These are phyloP conservation scores for Latrodectus elegans DNA, from an alignment of 2,888 invertebrate species.

Conservation along the genomic window DNA sequence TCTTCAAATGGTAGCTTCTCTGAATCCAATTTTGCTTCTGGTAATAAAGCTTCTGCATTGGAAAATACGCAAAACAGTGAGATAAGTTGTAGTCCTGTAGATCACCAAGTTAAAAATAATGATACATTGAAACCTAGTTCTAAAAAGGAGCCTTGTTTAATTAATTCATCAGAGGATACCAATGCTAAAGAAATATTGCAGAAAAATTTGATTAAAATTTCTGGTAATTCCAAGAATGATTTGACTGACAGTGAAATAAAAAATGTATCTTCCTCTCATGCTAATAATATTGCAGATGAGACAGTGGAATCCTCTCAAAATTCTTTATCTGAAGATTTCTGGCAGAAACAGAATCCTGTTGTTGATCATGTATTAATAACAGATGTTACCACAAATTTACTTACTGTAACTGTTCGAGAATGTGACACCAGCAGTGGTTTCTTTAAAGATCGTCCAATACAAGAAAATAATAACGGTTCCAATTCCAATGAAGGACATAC, in stretches of 20 bases:
- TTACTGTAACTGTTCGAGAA: slow-evolving; percentile 96
- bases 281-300: background rate
- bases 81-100: background rate
- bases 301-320: slow-evolving; percentile 7
- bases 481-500: slow-evolving; percentile 25
- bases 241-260: slow-evolving; percentile 4
- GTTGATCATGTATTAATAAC: slow-evolving; percentile 95
- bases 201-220: slow-evolving; percentile 12
- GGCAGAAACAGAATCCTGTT: slow-evolving; percentile 78
- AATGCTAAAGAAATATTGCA: background rate
- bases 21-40: slow-evolving; percentile 22
- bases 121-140: background rate
- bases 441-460: slow-evolving; percentile 78
- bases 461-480: slow-evolving; percentile 20
- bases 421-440: slow-evolving; percentile 95
- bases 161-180: background rate
- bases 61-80: background rate
- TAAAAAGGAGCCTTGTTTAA: background rate
- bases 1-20: slow-evolving; percentile 48
- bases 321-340: slow-evolving; percentile 79
- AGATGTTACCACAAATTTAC: slow-evolving; percentile 94
- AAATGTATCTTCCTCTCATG: background rate
- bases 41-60: slow-evolving; percentile 24
- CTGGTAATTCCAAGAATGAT: background rate
- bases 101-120: background rate